Percentiles rank a stretch among this genome's conserved stretches.
Conservation (phyloP, 2,113 vertebrate genomes). For the Leuciscus idus region DNA sequence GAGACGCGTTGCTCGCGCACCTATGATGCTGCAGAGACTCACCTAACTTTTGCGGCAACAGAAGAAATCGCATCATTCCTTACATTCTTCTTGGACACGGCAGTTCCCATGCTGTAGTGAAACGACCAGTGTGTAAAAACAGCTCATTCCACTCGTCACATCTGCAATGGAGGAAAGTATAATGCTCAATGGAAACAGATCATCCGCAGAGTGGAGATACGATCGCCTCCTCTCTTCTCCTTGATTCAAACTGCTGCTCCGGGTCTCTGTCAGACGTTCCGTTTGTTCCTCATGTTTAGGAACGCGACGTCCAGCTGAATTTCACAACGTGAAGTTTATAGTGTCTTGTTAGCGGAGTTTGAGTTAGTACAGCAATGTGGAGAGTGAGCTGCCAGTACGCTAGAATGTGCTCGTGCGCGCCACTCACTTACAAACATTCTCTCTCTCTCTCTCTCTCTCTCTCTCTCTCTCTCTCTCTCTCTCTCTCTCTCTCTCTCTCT, state of each 20-base stretch:
- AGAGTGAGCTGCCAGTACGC: background rate
- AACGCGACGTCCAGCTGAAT: background rate
- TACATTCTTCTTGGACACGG: constrained; percentile 90
- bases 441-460: background rate
- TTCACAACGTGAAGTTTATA: background rate
- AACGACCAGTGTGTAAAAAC: constrained; percentile 60
- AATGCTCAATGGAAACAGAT: constrained; percentile 39
- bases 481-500: background rate
- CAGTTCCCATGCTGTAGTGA: constrained; percentile 89
- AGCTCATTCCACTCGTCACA: constrained; percentile 69
- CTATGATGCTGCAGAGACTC: constrained; percentile 64
- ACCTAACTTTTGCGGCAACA: constrained; percentile 94
- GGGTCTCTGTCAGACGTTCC: constrained; percentile 5
- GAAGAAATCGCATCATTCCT: constrained; percentile 92
- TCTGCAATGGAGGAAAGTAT: constrained; percentile 25
- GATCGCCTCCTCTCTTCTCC: background rate
- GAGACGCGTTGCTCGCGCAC: background rate
- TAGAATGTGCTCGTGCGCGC: background rate
- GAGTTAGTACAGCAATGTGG: background rate
- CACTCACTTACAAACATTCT: background rate
- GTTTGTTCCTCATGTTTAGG: constrained; percentile 28
- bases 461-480: background rate
- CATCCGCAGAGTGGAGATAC: constrained; percentile 13
- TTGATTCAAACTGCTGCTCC: background rate
- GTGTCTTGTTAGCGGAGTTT: background rate